Conservation (phyloP, 2,888 invertebrate genomes). For the Eudemis profundana region DNA sequence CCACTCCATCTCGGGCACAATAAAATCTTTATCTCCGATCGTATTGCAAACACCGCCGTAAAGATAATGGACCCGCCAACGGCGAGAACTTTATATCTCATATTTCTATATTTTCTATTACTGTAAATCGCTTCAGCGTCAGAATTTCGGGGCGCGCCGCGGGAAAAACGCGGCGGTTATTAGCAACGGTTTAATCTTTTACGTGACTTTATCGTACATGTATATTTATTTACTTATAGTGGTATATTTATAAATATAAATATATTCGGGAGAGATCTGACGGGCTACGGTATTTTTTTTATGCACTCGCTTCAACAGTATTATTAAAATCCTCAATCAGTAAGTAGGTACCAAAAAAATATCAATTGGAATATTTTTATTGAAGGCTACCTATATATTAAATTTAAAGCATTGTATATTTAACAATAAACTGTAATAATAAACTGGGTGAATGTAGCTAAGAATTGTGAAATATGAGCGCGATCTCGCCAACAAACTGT, state of each 20-base stretch:
- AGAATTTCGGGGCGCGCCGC: constrained; percentile 16
- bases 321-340: no score
- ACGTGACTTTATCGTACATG: neutral
- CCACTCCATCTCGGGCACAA: constrained; percentile 36
- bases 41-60: constrained; percentile 37
- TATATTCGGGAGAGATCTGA: no score
- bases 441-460: no score
- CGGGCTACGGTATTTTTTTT: no score
- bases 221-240: neutral
- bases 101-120: constrained; percentile 45
- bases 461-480: no score
- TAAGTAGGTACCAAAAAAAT: no score
- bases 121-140: constrained; percentile 42
- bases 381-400: no score
- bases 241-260: neutral
- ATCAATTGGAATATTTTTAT: no score
- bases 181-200: neutral
- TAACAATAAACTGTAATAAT: no score
- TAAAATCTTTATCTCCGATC: constrained; percentile 43
- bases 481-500: no score
- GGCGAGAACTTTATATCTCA: constrained; percentile 44
- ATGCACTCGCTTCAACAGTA: no score
- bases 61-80: constrained; percentile 42
- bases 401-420: no score
- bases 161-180: constrained; percentile 3